These are phyloP conservation scores for Nephrotoma guestfalica DNA, from an alignment of 2,888 invertebrate species.

Conservation along the genomic window DNA sequence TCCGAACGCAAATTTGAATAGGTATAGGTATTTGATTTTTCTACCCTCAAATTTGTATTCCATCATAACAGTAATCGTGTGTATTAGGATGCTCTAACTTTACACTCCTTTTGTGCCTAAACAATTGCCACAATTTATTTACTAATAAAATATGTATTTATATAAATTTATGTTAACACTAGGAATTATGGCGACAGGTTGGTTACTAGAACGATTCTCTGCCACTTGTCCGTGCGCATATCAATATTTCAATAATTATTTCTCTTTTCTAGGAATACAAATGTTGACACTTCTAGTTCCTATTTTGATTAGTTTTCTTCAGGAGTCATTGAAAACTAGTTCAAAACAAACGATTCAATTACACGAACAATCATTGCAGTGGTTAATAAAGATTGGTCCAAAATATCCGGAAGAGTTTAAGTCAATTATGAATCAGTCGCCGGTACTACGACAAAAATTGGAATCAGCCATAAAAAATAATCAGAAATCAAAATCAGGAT, in stretches of 20 bases:
- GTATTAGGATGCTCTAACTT: not conserved
- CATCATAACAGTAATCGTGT: too few species aligned
- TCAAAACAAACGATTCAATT: slow-evolving; percentile 51
- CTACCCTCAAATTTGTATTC: too few species aligned
- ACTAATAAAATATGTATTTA: not conserved
- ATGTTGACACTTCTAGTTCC: slow-evolving; percentile 83
- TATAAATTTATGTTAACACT: not conserved
- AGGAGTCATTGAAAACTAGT: slow-evolving; percentile 47
- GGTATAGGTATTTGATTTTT: too few species aligned
- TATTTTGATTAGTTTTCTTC: slow-evolving; percentile 71
- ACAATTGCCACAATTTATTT: not conserved
- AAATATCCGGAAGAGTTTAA: slow-evolving; percentile 91
- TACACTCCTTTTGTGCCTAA: not conserved
- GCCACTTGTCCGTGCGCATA: not conserved
- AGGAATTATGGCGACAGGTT: not conserved
- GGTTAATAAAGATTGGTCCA: slow-evolving; percentile 83
- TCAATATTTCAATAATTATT: not conserved
- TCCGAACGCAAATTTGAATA: too few species aligned
- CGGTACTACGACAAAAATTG: slow-evolving; percentile 63
- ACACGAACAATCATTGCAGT: slow-evolving; percentile 79
- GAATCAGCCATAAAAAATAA: slow-evolving; percentile 72
- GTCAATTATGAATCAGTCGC: slow-evolving; percentile 70
- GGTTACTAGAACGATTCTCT: not conserved
- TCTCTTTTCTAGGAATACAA: slow-evolving; percentile 49
- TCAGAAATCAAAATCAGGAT: slow-evolving; percentile 38